phyloP scores from a whole-genome alignment of 2,113 vertebrate species.

The Vulpes lagopus region DNA sequence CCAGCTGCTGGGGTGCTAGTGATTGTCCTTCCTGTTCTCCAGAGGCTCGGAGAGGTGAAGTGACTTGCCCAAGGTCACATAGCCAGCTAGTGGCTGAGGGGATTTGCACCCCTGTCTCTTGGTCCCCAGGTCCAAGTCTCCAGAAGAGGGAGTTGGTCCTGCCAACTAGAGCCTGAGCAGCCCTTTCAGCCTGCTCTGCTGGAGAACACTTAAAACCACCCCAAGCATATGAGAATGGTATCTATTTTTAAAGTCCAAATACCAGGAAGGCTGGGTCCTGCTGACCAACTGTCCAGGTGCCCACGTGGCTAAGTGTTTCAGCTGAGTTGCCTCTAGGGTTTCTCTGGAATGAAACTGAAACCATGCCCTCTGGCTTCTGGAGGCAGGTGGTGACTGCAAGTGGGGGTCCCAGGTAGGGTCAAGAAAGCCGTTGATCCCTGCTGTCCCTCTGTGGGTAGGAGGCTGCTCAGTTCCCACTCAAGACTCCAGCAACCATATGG shows the following conservation, averaged over 20 bases:
- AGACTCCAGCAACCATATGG: background rate
- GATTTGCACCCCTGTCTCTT: background rate
- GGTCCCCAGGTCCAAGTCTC: background rate
- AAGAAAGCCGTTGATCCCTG: background rate
- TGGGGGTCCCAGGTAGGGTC: background rate
- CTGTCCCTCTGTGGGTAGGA: background rate
- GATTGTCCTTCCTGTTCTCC: background rate
- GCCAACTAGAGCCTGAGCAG: background rate
- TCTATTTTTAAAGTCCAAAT: conserved; percentile 80
- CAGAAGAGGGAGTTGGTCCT: background rate
- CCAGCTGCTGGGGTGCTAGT: background rate
- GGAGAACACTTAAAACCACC: conserved; percentile 72
- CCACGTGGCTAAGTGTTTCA: background rate
- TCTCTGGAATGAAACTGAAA: conserved; percentile 64
- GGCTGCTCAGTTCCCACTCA: background rate
- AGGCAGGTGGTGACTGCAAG: background rate
- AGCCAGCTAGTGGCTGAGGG: background rate
- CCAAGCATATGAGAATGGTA: conserved; percentile 34
- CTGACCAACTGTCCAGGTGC: conserved; percentile 64
- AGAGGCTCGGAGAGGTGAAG: background rate
- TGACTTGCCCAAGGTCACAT: conserved; percentile 22
- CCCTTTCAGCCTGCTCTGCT: conserved; percentile 19
- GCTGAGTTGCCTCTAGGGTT: conserved; percentile 60
- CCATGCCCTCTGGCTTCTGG: background rate
- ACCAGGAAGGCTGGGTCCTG: conserved; percentile 17